phyloP scores from a whole-genome alignment of 2,113 vertebrate species.

The Aviceda subcristata region DNA sequence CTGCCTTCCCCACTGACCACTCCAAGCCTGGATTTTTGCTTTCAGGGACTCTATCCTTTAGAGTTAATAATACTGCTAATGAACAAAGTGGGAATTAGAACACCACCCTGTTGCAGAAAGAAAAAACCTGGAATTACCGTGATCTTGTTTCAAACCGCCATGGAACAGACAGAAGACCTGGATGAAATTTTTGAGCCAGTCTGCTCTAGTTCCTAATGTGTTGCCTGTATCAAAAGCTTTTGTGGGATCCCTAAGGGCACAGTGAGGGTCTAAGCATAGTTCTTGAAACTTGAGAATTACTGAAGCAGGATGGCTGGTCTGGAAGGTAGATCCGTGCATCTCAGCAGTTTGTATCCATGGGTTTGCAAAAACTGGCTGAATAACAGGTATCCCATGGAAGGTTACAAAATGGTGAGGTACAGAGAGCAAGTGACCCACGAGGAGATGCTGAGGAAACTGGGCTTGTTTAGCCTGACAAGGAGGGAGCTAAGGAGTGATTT shows the following conservation, averaged over 20 bases:
- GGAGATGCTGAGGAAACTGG: background rate
- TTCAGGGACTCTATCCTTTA: background rate
- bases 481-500: background rate
- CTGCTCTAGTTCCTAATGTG: background rate
- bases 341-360: background rate
- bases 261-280: background rate
- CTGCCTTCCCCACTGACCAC: background rate
- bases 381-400: background rate
- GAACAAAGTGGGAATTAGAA: background rate
- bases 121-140: background rate
- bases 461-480: background rate
- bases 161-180: background rate
- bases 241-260: background rate
- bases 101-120: background rate
- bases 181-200: background rate
- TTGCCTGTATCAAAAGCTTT: background rate
- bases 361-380: background rate
- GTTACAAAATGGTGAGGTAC: background rate
- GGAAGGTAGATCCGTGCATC: background rate
- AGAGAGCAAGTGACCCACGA: background rate
- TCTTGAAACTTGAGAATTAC: background rate
- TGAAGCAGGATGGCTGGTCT: background rate
- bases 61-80: background rate
- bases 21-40: background rate
- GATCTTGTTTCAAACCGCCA: background rate